phyloP scores from a whole-genome alignment of 1,140 invertebrate species.

The Halesus radiatus region DNA sequence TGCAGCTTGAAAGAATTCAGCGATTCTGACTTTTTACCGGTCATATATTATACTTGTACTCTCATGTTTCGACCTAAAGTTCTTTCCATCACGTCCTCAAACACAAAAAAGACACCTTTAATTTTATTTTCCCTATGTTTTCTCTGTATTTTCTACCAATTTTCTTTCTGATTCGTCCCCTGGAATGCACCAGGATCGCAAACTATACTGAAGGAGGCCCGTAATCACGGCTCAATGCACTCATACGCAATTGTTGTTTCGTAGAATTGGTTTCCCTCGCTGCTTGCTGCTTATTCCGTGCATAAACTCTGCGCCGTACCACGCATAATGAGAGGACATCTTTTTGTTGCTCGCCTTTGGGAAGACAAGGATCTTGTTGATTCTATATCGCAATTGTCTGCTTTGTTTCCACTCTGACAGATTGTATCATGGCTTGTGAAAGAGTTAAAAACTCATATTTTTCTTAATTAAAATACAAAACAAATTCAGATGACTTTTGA shows the following conservation, averaged over 20 bases:
- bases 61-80: no score
- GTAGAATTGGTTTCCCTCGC: slow-evolving; percentile 51
- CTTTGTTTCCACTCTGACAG: no score
- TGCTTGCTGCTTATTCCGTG: slow-evolving; percentile 5
- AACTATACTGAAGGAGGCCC: slow-evolving; percentile 6
- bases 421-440: neutral
- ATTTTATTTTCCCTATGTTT: no score
- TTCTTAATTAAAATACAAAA: no score
- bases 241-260: slow-evolving; percentile 52
- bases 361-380: slow-evolving; percentile 4
- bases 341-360: slow-evolving; percentile 40
- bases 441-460: neutral
- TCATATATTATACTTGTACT: no score
- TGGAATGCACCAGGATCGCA: neutral
- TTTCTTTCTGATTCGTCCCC: neutral
- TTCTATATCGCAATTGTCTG: no score
- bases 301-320: neutral
- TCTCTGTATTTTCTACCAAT: neutral
- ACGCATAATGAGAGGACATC: slow-evolving; percentile 39
- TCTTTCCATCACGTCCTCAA: no score
- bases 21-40: no score
- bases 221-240: slow-evolving; percentile 53
- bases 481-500: no score
- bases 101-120: no score
- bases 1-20: no score